Conservation (phyloP, 2,888 invertebrate genomes). For the Cylindroiulus punctatus region DNA sequence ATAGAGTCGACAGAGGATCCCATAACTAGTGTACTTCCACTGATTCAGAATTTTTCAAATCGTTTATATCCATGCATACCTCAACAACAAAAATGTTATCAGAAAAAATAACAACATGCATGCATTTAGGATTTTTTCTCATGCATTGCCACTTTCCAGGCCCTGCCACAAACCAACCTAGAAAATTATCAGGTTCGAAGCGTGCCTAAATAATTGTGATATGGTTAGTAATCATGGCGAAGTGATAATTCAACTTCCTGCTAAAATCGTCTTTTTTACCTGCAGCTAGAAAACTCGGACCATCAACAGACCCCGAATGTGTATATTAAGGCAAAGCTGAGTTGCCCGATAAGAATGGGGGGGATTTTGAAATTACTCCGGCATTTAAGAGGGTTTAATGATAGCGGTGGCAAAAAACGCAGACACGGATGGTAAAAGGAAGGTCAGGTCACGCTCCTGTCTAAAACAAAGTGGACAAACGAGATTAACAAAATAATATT, state of each 20-base stretch:
- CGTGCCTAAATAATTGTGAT: constrained; percentile 7
- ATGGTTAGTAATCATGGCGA: constrained; percentile 25
- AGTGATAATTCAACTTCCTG: constrained; percentile 19
- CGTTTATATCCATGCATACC: no score
- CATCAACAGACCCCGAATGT: not conserved
- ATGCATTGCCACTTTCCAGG: not conserved
- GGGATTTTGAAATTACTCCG: constrained; percentile 6
- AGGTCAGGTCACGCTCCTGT: constrained; percentile 43
- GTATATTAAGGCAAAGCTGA: not conserved
- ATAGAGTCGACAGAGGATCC: no score
- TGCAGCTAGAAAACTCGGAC: not conserved
- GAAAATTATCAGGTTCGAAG: not conserved
- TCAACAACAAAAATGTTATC: no score
- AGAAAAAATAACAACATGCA: no score
- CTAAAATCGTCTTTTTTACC: not conserved
- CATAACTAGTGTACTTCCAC: no score
- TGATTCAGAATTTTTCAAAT: no score
- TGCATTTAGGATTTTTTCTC: no score
- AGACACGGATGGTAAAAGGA: constrained; percentile 43
- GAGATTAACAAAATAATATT: constrained; percentile 41
- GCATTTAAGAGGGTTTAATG: constrained; percentile 36
- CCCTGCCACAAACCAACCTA: not conserved
- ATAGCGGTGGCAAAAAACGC: not conserved
- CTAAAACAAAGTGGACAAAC: constrained; percentile 47
- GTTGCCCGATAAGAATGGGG: constrained; percentile 12